Evolutionary conservation across 2,797 vertebrate genomes (phyloP).

Genomic region (Enteromius afrohamiltoni): DNA sequence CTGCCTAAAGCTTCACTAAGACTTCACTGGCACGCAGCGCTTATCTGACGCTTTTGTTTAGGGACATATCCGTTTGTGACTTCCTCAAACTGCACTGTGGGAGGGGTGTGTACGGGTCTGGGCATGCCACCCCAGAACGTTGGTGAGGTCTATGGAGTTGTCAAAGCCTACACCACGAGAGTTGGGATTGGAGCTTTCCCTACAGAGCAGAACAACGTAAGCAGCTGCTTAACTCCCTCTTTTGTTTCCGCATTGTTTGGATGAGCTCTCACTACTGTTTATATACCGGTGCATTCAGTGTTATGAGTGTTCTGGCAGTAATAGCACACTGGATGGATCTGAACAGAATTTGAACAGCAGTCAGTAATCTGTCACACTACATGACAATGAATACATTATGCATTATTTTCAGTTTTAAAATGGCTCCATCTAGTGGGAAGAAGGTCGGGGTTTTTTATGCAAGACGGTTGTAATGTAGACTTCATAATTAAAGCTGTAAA

Average conservation of each 20-base stretch:
- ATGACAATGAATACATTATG: neutral
- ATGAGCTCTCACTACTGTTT: conserved; percentile 12
- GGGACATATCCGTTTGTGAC: conserved; percentile 98
- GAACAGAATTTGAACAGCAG: neutral
- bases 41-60: conserved; percentile 65
- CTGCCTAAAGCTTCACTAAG: neutral
- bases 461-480: neutral
- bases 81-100: conserved; percentile 98
- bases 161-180: conserved; percentile 95
- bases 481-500: neutral
- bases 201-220: conserved; percentile 93
- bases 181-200: conserved; percentile 98
- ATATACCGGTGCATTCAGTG: neutral
- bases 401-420: neutral
- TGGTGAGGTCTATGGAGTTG: conserved; percentile 93
- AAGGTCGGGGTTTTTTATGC: neutral
- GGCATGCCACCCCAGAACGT: conserved; percentile 96
- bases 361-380: neutral
- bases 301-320: neutral
- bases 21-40: neutral
- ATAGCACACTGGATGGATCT: neutral
- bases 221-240: conserved; percentile 54
- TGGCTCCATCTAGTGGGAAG: conserved; percentile 8
- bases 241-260: neutral
- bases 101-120: conserved; percentile 95